Base-by-base conservation (phyloP, 2,797 vertebrate genomes). In the Sebastes trivittatus region DNA sequence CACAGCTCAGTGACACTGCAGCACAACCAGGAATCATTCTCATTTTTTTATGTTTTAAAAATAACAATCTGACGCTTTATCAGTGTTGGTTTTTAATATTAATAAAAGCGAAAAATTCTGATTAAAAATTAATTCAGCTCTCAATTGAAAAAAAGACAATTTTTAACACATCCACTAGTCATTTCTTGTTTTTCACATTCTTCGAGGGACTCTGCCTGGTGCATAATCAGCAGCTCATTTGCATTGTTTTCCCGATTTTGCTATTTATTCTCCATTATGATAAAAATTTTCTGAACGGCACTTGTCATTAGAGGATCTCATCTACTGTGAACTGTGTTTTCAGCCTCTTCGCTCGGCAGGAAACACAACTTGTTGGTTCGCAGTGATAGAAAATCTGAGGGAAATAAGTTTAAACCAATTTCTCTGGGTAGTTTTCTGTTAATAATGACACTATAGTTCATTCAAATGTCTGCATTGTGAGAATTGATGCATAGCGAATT, bases 1-100 rank as follows among this genome's bases (percentile, higher is more conserved):
- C 62, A 72, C 56, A 61, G 27, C 71, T 90, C 71, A 84, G 79
- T 58, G 30, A 88, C 38, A 61, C 46, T 52, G 46, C 29, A 59
- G 11, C 67, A 77, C 59, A 72, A 38, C 11, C 34, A 58, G 29
- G 10, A 49, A 66, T 14, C 59, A 29, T 68, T 52, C 52, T 29
- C 4, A 18, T 1, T 25, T 16, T 52, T 52, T 54, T 36, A 14
- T 2, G 11, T 58, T 61, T 59, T 6, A 14, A 25, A 54, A 20
- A 56, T 11, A 11, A 30, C 1, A 70, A 67, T 66, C 36, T 38
- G 8, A 2, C 27, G 3, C 30, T 56, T 65, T 25, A 56, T 6
- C 32, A 8, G 20, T 18, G 23, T 63, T 32, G 20, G 0, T n/a
- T 67, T 14, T 11, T 20, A 7, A 34, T 34, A 42, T 27, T 25